phyloP scores from a whole-genome alignment of 2,888 invertebrate species.

The Athetis lepigone region DNA sequence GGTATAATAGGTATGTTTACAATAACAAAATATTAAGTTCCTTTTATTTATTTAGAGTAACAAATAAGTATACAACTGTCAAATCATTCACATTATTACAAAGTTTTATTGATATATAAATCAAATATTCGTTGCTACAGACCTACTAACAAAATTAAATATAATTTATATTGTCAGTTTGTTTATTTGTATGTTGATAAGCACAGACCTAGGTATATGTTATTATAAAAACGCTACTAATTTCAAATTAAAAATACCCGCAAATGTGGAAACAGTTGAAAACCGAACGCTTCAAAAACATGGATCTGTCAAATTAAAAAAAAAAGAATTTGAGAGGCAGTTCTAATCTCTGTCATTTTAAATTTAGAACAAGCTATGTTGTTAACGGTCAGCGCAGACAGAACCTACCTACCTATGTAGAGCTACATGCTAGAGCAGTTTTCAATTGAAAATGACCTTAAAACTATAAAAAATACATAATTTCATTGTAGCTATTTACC shows the following conservation, averaged over 20 bases:
- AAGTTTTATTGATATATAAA: background rate
- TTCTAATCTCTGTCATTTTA: conserved; percentile 32
- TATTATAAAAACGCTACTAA: no score
- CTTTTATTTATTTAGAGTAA: background rate
- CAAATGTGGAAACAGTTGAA: background rate
- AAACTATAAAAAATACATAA: no score
- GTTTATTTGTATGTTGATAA: no score
- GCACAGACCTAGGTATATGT: no score
- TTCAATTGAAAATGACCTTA: no score
- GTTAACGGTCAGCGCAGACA: background rate
- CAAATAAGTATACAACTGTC: no score
- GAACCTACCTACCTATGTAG: no score
- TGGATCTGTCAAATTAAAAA: conserved; percentile 17
- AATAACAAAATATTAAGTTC: background rate
- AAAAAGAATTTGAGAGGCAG: conserved; percentile 3
- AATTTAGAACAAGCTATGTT: conserved; percentile 44
- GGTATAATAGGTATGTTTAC: background rate
- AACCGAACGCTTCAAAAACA: background rate
- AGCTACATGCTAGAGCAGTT: no score
- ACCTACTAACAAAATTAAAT: no score
- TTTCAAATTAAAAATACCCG: background rate
- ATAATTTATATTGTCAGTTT: no score
- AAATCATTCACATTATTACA: conserved; percentile 2
- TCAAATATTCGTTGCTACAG: no score
- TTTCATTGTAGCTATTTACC: no score